phyloP scores from a whole-genome alignment of 2,888 invertebrate genomes.

The Agrypnus murinus region DNA sequence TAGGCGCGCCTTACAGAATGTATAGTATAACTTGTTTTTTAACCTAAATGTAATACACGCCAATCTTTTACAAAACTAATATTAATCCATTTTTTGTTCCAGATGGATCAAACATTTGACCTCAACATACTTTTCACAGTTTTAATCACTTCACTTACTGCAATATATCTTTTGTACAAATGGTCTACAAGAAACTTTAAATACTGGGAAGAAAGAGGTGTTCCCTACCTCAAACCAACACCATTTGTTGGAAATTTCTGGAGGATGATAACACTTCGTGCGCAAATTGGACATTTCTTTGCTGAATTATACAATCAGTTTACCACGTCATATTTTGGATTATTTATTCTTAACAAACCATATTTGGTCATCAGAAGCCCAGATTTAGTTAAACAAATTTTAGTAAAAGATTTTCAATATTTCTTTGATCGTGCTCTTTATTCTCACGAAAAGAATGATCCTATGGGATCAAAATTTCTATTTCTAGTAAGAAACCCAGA shows the following conservation, averaged over 20 bases:
- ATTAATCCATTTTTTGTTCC: too few species aligned
- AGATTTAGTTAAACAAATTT: constrained; percentile 68
- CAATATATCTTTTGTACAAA: constrained; percentile 10
- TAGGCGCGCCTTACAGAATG: too few species aligned
- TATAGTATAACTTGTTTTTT: too few species aligned
- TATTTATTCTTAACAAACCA: constrained; percentile 71
- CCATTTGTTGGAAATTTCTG: constrained; percentile 66
- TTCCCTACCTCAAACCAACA: constrained; percentile 63
- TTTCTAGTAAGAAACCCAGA: constrained; percentile 70
- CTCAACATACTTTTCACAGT: too few species aligned
- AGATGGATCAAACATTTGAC: too few species aligned
- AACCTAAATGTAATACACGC: too few species aligned
- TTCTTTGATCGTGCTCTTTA: constrained; percentile 70
- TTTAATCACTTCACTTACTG: background rate
- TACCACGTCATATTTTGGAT: constrained; percentile 66
- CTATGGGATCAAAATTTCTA: constrained; percentile 68
- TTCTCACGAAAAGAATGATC: constrained; percentile 67
- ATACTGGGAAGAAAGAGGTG: constrained; percentile 66
- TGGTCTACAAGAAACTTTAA: constrained; percentile 59
- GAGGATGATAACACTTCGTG: constrained; percentile 60
- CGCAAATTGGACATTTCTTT: constrained; percentile 60
- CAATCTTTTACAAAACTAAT: too few species aligned
- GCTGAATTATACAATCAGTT: constrained; percentile 60
- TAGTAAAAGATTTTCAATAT: constrained; percentile 70
- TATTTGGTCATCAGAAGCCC: constrained; percentile 69